Evolutionary conservation across 2,113 vertebrate genomes (phyloP).

Genomic region (Octodon degus): DNA sequence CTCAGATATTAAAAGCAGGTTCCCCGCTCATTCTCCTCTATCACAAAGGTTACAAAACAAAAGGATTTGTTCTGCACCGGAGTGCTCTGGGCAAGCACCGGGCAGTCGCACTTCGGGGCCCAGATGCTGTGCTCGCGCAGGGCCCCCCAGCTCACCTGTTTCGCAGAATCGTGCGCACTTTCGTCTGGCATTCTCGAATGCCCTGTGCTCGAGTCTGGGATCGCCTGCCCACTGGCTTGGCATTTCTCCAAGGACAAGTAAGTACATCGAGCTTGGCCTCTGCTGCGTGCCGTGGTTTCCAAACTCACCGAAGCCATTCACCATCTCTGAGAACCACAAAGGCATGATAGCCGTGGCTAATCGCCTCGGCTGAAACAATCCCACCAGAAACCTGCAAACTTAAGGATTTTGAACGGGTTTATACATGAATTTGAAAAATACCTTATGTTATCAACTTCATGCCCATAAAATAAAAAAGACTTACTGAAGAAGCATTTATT

Average conservation of each 20-base stretch:
- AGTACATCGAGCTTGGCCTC: conserved; percentile 4
- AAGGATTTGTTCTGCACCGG: conserved; percentile 44
- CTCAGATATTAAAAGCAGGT: not conserved
- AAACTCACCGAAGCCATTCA: not conserved
- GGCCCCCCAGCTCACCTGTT: conserved; percentile 88
- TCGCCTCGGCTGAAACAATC: conserved; percentile 28
- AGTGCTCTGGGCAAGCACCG: not conserved
- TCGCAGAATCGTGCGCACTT: conserved; percentile 77
- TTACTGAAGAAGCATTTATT: not conserved
- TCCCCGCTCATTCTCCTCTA: not conserved
- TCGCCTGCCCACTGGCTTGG: conserved; percentile 79
- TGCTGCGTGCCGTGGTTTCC: conserved; percentile 52
- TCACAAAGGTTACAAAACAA: conserved; percentile 55
- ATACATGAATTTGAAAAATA: conserved; percentile 18
- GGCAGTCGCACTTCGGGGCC: conserved; percentile 81
- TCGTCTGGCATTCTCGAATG: conserved; percentile 84
- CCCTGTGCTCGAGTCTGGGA: conserved; percentile 77
- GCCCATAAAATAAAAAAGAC: not conserved
- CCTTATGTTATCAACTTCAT: not conserved
- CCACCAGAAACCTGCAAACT: not conserved
- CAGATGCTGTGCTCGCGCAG: conserved; percentile 86
- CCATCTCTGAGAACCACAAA: conserved; percentile 6
- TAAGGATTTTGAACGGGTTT: not conserved
- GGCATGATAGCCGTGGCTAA: conserved; percentile 31
- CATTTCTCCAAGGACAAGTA: conserved; percentile 74